phyloP scores from a whole-genome alignment of 2,113 vertebrate genomes.

The Probosciger aterrimus region DNA sequence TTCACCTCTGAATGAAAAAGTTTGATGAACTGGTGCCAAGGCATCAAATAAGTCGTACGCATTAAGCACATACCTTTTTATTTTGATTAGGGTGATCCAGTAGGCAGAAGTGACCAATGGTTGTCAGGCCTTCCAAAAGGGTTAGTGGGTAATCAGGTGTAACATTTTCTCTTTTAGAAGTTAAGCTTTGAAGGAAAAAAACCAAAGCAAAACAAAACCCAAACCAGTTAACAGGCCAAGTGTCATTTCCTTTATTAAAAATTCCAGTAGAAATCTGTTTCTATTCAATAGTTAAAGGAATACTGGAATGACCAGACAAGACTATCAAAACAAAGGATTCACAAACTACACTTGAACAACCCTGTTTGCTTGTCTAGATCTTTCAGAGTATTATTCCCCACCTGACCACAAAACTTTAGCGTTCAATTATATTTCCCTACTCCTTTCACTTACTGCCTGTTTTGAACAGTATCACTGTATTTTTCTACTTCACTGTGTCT shows the following conservation, averaged over 20 bases:
- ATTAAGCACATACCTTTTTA: conserved; percentile 78
- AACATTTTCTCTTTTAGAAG: conserved; percentile 87
- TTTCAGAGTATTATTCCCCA: neutral
- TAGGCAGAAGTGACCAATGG: conserved; percentile 91
- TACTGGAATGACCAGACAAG: neutral
- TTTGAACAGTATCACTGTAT: neutral
- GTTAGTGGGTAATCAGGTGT: conserved; percentile 95
- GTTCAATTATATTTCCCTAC: neutral
- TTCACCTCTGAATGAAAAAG: neutral
- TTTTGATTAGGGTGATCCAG: conserved; percentile 80
- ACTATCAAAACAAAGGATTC: neutral
- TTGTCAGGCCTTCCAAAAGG: conserved; percentile 91
- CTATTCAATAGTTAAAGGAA: neutral
- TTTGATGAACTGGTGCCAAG: neutral
- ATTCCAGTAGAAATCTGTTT: neutral
- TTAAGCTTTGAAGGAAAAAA: conserved; percentile 59
- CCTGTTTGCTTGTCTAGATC: neutral
- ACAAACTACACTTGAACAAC: neutral
- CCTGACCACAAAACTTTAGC: neutral
- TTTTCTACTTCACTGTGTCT: neutral
- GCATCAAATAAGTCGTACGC: neutral
- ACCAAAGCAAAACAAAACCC: neutral
- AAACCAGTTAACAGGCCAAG: neutral
- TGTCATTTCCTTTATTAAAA: neutral
- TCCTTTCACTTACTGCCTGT: neutral